Evolutionary conservation across 1,140 invertebrate genomes (phyloP).

Genomic region (Stenopsyche tienmushanensis): DNA sequence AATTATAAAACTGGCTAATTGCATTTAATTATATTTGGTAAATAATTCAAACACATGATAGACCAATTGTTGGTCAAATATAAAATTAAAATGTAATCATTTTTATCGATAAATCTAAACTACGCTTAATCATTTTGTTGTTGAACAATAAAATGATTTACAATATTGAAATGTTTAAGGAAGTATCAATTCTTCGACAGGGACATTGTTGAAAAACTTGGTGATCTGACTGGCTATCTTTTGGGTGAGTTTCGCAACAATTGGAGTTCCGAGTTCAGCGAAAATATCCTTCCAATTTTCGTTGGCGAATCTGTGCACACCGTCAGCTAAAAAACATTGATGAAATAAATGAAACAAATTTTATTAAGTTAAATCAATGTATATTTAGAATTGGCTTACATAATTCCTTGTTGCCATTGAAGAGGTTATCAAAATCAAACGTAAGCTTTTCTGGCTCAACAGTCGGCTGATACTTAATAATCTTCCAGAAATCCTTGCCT

Average conservation of each 20-base stretch:
- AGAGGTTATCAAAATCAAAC: constrained; percentile 8
- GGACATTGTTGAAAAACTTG: constrained; percentile 6
- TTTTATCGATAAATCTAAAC: no score
- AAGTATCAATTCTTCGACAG: constrained; percentile 20
- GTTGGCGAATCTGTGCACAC: constrained; percentile 47
- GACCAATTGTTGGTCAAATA: no score
- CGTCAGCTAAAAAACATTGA: constrained; percentile 49
- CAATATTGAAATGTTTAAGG: not conserved
- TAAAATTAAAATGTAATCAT: no score
- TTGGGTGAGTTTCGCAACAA: constrained; percentile 45
- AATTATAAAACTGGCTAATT: no score
- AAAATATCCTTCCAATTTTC: constrained; percentile 50
- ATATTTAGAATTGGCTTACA: constrained; percentile 3
- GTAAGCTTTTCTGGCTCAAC: not conserved
- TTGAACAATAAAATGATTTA: no score
- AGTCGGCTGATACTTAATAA: constrained; percentile 1
- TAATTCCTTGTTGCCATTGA: constrained; percentile 17
- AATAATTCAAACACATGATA: no score
- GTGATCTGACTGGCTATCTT: constrained; percentile 43
- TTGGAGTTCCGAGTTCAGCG: constrained; percentile 48
- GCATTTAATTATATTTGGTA: no score
- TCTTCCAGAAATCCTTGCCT: constrained; percentile 17
- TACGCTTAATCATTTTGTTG: no score
- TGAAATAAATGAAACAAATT: not conserved
- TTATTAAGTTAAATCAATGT: not conserved